Conservation (phyloP, 2,888 invertebrate genomes). For the Pachydiplax longipennis region DNA sequence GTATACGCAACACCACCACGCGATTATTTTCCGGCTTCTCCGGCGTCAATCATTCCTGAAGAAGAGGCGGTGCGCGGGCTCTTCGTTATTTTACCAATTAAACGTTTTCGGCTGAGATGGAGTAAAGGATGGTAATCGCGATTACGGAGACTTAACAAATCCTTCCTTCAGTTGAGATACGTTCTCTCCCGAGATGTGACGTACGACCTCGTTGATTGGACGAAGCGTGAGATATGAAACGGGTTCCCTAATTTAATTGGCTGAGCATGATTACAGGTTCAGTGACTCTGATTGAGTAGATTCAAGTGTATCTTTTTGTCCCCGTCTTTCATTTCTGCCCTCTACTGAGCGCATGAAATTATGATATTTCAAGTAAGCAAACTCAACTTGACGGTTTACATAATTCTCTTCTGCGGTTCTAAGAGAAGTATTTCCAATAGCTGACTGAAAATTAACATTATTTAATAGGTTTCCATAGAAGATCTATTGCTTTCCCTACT, state of each 20-base stretch:
- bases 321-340: not conserved
- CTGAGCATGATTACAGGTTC: not conserved
- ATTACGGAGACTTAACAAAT: not conserved
- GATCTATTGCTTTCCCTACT: too few relatives aligned
- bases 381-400: too few relatives aligned
- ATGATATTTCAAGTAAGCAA: too few relatives aligned
- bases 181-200: not conserved
- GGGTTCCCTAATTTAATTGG: constrained; percentile 21
- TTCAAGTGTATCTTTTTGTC: not conserved
- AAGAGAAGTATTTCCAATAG: too few relatives aligned
- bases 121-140: not conserved
- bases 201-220: not conserved
- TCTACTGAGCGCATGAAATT: too few relatives aligned
- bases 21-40: not conserved
- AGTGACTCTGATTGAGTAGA: not conserved
- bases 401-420: too few relatives aligned
- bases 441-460: too few relatives aligned
- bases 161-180: constrained; percentile 13
- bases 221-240: constrained; percentile 1
- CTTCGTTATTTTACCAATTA: constrained; percentile 19
- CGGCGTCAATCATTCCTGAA: not conserved
- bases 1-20: not conserved
- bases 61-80: not conserved
- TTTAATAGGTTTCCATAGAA: too few relatives aligned
- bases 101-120: not conserved